Percentiles rank a stretch among this genome's conserved stretches.
Evolutionary conservation across 2,797 vertebrate species (phyloP).

Genomic region (Miichthys miiuy): DNA sequence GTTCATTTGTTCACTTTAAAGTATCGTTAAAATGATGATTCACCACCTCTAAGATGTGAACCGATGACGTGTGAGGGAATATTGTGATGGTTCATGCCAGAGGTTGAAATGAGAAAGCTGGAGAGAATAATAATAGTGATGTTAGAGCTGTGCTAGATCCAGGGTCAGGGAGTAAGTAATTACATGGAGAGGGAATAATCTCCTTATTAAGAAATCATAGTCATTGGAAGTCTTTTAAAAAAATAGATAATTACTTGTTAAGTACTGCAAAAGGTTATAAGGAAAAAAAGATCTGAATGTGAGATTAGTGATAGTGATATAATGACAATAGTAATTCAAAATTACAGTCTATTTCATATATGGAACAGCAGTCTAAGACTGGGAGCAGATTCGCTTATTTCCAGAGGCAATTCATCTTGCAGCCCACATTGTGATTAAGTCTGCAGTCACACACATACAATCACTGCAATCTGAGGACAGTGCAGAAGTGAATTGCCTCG

Average conservation of each 20-base stretch:
- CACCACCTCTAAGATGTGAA: neutral
- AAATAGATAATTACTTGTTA: slow-evolving; percentile 50
- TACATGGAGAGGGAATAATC: slow-evolving; percentile 49
- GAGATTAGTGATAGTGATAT: slow-evolving; percentile 54
- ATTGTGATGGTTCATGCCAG: neutral
- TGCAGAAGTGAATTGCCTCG: slow-evolving; percentile 30
- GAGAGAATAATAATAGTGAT: slow-evolving; percentile 38
- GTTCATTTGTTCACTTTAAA: slow-evolving; percentile 8
- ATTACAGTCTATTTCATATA: slow-evolving; percentile 40
- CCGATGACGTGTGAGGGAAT: neutral
- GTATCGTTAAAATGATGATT: slow-evolving; percentile 11
- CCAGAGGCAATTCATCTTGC: slow-evolving; percentile 54
- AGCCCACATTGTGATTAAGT: slow-evolving; percentile 49
- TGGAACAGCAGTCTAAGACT: slow-evolving; percentile 30
- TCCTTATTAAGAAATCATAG: slow-evolving; percentile 44
- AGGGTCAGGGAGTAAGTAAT: slow-evolving; percentile 50
- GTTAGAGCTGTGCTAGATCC: slow-evolving; percentile 17
- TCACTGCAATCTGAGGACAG: slow-evolving; percentile 25
- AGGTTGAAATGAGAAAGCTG: slow-evolving; percentile 18
- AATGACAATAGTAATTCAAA: slow-evolving; percentile 56
- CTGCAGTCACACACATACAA: slow-evolving; percentile 37
- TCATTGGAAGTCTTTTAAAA: slow-evolving; percentile 37
- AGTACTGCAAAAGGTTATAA: slow-evolving; percentile 41
- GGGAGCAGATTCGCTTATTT: slow-evolving; percentile 48
- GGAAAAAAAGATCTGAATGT: slow-evolving; percentile 33